phyloP scores from a whole-genome alignment of 2,797 vertebrate species.

The Squalus acanthias region DNA sequence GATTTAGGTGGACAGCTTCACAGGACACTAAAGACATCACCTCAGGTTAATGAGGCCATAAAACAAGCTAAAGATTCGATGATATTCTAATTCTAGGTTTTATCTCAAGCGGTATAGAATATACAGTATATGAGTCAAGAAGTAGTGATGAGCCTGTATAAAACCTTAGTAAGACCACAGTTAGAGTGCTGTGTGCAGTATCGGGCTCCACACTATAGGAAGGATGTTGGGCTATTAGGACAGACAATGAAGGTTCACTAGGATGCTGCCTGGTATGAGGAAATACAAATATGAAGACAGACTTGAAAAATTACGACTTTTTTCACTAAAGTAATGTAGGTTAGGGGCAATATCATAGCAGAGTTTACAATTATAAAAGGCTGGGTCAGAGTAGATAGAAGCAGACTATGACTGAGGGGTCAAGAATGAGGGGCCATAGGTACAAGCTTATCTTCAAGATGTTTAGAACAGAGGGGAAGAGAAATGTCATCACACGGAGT shows the following conservation, averaged over 20 bases:
- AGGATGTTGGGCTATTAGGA: not conserved
- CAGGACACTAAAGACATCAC: not conserved
- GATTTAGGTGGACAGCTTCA: not conserved
- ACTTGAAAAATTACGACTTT: not conserved
- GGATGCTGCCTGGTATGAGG: not conserved
- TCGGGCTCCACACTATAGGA: not conserved
- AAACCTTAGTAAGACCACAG: not conserved
- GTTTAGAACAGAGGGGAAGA: not conserved
- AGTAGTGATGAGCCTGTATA: not conserved
- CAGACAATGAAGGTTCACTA: not conserved
- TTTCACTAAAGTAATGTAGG: not conserved
- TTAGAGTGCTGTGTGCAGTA: not conserved
- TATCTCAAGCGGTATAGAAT: not conserved
- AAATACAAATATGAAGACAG: not conserved
- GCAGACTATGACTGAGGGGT: not conserved
- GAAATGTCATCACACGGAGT: not conserved
- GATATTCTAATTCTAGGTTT: not conserved
- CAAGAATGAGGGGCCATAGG: not conserved
- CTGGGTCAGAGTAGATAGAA: not conserved
- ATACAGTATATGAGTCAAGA: not conserved
- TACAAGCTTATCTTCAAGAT: not conserved
- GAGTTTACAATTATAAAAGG: not conserved
- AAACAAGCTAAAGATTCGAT: not conserved
- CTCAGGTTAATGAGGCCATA: not conserved
- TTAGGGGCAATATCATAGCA: not conserved